These are phyloP conservation scores for Stegostoma tigrinum DNA, from an alignment of 2,113 vertebrate species.

Conservation along the genomic window DNA sequence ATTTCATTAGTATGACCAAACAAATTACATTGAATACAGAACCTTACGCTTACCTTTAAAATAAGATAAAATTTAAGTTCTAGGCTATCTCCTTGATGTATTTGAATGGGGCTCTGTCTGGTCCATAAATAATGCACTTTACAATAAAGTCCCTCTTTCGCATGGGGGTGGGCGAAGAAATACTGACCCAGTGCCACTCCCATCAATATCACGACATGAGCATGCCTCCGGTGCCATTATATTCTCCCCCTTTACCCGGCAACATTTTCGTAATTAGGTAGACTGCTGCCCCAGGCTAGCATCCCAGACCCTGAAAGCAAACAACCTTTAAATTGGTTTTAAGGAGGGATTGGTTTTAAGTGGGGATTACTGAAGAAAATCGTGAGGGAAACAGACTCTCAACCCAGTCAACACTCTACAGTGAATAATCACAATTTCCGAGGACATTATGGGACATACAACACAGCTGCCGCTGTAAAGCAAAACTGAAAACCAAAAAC, in stretches of 20 bases:
- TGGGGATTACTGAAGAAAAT: neutral
- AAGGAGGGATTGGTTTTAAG: neutral
- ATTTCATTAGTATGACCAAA: too few relatives aligned
- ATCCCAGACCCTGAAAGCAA: neutral
- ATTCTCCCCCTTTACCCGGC: neutral
- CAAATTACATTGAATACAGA: too few relatives aligned
- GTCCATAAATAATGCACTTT: neutral
- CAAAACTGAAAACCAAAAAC: neutral
- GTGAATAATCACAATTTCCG: neutral
- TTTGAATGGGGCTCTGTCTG: too few relatives aligned
- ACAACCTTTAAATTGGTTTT: neutral
- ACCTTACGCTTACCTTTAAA: too few relatives aligned
- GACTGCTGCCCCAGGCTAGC: neutral
- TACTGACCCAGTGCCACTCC: neutral
- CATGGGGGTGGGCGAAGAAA: too few relatives aligned
- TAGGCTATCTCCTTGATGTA: too few relatives aligned
- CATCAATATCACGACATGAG: neutral
- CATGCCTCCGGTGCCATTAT: neutral
- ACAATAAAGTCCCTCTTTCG: neutral
- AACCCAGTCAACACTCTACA: neutral
- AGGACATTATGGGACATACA: neutral
- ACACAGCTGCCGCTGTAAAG: neutral
- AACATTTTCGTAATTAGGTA: neutral
- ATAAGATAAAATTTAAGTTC: too few relatives aligned
- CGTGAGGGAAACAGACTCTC: neutral